phyloP scores from a whole-genome alignment of 1,140 invertebrate genomes.

The Rhopalosiphum maidis region DNA sequence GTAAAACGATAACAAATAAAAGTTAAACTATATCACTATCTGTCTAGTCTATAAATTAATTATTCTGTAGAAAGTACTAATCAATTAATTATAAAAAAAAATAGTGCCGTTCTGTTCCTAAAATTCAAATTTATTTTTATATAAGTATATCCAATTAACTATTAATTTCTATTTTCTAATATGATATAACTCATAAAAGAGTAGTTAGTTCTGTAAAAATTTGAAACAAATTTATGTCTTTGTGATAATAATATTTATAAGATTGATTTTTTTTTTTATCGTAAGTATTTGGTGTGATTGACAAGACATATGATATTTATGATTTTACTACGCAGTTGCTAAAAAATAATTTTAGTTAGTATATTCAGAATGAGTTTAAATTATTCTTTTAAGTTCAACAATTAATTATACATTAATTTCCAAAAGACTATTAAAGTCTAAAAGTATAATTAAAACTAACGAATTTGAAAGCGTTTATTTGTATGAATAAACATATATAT shows the following conservation, averaged over 20 bases:
- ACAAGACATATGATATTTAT: background rate
- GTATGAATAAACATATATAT: background rate
- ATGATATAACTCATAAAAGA: background rate
- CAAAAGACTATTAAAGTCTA: background rate
- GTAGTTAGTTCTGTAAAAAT: background rate
- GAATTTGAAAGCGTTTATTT: constrained; percentile 8
- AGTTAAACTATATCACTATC: background rate
- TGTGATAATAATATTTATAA: background rate
- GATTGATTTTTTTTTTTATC: background rate
- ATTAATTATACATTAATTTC: background rate
- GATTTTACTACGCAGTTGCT: background rate
- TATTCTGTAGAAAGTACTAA: background rate
- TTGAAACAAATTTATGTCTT: background rate
- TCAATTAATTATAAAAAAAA: background rate
- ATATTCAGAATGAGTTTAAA: background rate
- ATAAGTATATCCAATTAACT: background rate
- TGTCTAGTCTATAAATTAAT: background rate
- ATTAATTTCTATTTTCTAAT: background rate
- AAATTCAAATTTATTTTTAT: background rate
- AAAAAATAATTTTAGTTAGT: background rate
- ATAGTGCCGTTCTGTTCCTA: background rate
- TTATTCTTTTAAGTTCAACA: background rate
- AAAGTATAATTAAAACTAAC: background rate
- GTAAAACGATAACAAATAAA: background rate
- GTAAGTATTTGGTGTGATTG: background rate